A percentile compares a stretch with the other conserved stretches of the same genome.
Conservation (phyloP, 2,797 vertebrate species). For the Acanthis flammea region DNA sequence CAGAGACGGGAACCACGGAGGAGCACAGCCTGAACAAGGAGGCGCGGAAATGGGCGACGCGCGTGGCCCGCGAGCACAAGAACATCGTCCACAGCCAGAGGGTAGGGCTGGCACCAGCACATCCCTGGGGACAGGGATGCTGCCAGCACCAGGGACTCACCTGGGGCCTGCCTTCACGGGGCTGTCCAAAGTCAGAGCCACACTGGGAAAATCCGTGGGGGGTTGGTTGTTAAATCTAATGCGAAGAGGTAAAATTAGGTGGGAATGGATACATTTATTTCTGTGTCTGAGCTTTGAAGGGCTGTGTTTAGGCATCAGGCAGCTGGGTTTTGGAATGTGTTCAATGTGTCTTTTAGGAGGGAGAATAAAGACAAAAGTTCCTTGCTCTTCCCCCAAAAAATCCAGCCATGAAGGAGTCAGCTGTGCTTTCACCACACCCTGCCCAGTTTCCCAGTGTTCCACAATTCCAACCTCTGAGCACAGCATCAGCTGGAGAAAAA, state of each 20-base stretch:
- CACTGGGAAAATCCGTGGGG: background rate
- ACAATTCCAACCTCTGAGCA: background rate
- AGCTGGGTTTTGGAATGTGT: background rate
- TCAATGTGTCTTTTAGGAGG: background rate
- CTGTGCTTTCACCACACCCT: background rate
- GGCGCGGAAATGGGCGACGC: conserved; percentile 94
- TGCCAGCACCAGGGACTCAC: accelerated
- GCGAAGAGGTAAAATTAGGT: accelerated
- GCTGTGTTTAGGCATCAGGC: background rate
- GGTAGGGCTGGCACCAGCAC: conserved; percentile 66
- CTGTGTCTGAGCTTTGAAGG: accelerated
- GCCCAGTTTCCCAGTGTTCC: background rate
- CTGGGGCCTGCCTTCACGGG: background rate
- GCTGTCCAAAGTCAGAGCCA: background rate
- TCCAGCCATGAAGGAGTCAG: background rate
- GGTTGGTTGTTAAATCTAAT: accelerated
- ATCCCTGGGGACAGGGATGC: background rate
- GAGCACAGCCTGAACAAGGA: conserved; percentile 99
- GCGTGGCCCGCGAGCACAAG: conserved; percentile 94
- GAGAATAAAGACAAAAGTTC: background rate
- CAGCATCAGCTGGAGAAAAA: background rate
- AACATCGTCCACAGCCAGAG: conserved; percentile 91
- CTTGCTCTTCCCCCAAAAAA: background rate
- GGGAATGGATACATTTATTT: background rate
- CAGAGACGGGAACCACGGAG: conserved; percentile 92